Evolutionary conservation across 2,888 invertebrate species (phyloP).

Genomic region (Incurvaria masculella): DNA sequence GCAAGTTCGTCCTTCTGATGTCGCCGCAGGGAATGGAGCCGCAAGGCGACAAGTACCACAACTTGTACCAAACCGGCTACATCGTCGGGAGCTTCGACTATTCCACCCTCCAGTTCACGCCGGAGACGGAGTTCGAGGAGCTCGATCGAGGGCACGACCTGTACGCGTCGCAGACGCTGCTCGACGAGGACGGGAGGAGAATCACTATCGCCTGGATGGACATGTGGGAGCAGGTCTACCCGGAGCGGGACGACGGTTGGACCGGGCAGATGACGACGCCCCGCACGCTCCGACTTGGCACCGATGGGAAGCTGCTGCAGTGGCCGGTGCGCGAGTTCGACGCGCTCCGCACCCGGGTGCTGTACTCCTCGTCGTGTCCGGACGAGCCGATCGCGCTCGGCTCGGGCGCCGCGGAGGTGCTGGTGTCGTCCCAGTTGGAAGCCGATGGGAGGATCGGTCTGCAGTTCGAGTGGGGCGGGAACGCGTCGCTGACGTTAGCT

Average conservation of each 20-base stretch:
- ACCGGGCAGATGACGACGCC: slow-evolving; percentile 41
- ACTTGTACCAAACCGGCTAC: slow-evolving; percentile 40
- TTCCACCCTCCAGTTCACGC: slow-evolving; percentile 24
- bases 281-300: slow-evolving; percentile 27
- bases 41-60: slow-evolving; percentile 32
- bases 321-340: slow-evolving; percentile 26
- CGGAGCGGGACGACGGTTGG: slow-evolving; percentile 35
- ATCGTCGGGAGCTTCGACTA: slow-evolving; percentile 42
- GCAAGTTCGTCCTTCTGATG: slow-evolving; percentile 34
- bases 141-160: slow-evolving; percentile 42
- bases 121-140: slow-evolving; percentile 27
- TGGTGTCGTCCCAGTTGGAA: slow-evolving; percentile 18
- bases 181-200: slow-evolving; percentile 25
- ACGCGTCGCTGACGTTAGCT: neutral
- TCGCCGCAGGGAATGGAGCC: slow-evolving; percentile 40
- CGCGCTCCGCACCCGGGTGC: slow-evolving; percentile 15
- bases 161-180: slow-evolving; percentile 41
- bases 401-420: slow-evolving; percentile 31
- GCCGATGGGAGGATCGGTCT: slow-evolving; percentile 25
- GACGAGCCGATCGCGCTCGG: slow-evolving; percentile 16
- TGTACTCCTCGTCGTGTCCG: slow-evolving; percentile 21
- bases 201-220: slow-evolving; percentile 40
- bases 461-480: slow-evolving; percentile 15
- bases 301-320: slow-evolving; percentile 26
- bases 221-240: slow-evolving; percentile 42